Evolutionary conservation across 1,140 invertebrate species (phyloP), one percentile per base, ranked within the genome.

Genomic region (Ericerus pela): DNA sequence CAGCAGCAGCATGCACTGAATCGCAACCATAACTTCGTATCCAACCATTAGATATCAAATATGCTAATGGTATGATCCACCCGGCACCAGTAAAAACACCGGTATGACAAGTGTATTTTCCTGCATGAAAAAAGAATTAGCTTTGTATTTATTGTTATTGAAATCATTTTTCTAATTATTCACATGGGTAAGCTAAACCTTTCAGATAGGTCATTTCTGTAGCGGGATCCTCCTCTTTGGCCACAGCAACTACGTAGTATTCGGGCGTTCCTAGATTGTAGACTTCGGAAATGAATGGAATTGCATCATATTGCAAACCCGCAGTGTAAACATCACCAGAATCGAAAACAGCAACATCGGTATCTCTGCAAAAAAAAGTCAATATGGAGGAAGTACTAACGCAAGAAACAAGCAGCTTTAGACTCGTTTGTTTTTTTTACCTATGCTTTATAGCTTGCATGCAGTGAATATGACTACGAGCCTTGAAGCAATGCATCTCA

Each of bases 231-330:
- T 85, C 80, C 66, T 90, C 84, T 67, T 89, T 91, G 0, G 87
- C 85, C 0, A 98, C 87, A 11, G 91, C 93, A 1, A 97, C 93
- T 0, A 88, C 89, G 68, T 95, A 96, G 70, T 95, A 96, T 64
- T 86, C 82, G 0, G 84, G 80, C 56, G 82, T 77, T 37, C 81
- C 82, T 31, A 87, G 75, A 67, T 92, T 88, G 66, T 93, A 94
- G 4, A 91, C 79, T 75, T 94, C 89, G 2, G 86, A 79, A 67
- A 95, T 81, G 64, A 94, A 87, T 0, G 91, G 90, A 53, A 93
- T 78, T 1, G 93, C 70, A 12, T 82, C 76, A 62, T 81, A 88
- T 16, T 77, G 74, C 10, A 85, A 67, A 1, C 93, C 93, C 30
- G 85, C 92, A 30, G 87, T 90, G 65, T 96, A 91, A 51, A 95